phyloP scores from a whole-genome alignment of 2,888 invertebrate genomes.

The Amorpha juglandis region DNA sequence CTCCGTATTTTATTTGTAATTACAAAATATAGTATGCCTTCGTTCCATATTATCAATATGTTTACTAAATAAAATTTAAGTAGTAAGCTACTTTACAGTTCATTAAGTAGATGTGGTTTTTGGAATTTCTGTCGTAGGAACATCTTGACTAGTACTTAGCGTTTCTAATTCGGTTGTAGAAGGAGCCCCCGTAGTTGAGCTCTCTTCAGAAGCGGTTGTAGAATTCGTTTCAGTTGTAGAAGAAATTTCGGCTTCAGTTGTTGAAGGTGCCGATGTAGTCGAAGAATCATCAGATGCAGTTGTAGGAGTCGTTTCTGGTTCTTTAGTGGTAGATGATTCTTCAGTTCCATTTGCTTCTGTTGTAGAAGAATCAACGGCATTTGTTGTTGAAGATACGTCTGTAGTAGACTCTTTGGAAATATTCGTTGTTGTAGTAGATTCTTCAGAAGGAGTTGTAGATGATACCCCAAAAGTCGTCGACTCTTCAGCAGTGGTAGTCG shows the following conservation, averaged over 20 bases:
- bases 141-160: constrained; percentile 31
- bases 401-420: constrained; percentile 24
- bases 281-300: constrained; percentile 6
- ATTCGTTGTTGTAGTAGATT: constrained; percentile 28
- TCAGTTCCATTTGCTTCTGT: constrained; percentile 16
- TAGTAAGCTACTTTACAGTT: neutral
- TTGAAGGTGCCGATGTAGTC: constrained; percentile 30
- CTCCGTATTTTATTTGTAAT: neutral
- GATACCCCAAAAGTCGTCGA: constrained; percentile 25
- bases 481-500: constrained; percentile 5
- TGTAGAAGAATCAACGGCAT: constrained; percentile 17
- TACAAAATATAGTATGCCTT: neutral
- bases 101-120: constrained; percentile 38
- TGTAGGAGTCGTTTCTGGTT: neutral
- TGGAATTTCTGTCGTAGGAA: constrained; percentile 42
- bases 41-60: neutral
- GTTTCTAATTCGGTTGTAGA: neutral
- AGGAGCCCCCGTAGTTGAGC: neutral
- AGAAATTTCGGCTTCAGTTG: constrained; percentile 27
- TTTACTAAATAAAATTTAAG: constrained; percentile 9
- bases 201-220: neutral
- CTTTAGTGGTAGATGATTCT: constrained; percentile 17
- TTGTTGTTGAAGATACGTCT: constrained; percentile 22
- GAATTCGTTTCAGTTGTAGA: constrained; percentile 8
- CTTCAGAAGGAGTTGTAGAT: constrained; percentile 24